These are phyloP conservation scores for Eristalis intricaria DNA, from an alignment of 2,888 invertebrate genomes.

Conservation along the genomic window DNA sequence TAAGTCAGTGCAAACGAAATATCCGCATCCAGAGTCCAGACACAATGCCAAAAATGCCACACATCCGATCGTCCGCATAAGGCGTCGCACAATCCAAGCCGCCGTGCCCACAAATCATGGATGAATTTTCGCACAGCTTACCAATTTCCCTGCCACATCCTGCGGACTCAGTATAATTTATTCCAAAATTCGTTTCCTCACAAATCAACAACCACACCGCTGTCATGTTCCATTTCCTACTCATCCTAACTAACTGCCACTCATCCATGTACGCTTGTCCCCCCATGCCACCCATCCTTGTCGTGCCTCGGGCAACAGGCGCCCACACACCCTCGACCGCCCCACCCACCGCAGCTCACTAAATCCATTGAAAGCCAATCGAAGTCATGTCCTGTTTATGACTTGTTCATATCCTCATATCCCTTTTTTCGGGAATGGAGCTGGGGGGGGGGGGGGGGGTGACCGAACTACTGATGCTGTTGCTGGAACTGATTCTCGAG, in stretches of 20 bases:
- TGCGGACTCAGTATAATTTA: slow-evolving; percentile 64
- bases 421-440: slow-evolving; percentile 23
- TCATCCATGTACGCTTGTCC: slow-evolving; percentile 19
- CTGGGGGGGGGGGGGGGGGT: neutral
- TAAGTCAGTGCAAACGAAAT: neutral
- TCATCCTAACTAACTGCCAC: slow-evolving; percentile 51
- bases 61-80: neutral
- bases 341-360: slow-evolving; percentile 23
- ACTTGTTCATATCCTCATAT: slow-evolving; percentile 69
- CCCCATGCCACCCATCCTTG: too few relatives aligned
- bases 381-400: slow-evolving; percentile 70
- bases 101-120: neutral
- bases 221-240: slow-evolving; percentile 69
- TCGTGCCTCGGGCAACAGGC: neutral
- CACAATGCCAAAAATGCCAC: neutral
- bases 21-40: neutral
- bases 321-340: neutral
- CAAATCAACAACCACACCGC: slow-evolving; percentile 70
- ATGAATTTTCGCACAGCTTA: slow-evolving; percentile 42
- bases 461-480: slow-evolving; percentile 38
- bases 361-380: slow-evolving; percentile 70
- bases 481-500: slow-evolving; percentile 19
- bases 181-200: slow-evolving; percentile 71
- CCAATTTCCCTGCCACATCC: slow-evolving; percentile 63
- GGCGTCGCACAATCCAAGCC: neutral